phyloP scores from a whole-genome alignment of 2,888 invertebrate genomes.

The Meghimatium bilineatum region DNA sequence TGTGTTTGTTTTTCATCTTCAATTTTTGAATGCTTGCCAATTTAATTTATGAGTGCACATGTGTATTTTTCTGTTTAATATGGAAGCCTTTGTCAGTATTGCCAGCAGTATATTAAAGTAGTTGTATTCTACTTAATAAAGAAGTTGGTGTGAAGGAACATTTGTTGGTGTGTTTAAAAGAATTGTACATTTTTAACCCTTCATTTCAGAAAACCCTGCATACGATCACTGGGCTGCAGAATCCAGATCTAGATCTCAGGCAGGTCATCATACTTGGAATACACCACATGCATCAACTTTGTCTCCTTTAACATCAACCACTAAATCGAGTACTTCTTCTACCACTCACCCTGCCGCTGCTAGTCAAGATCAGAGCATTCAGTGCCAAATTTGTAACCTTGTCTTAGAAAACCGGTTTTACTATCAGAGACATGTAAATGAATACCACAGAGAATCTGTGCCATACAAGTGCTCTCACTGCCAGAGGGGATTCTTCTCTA shows the following conservation, averaged over 20 bases:
- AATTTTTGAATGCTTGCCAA: not conserved
- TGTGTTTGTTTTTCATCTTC: no score
- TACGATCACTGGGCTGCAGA: not conserved
- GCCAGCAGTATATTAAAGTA: not conserved
- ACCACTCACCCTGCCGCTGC: not conserved
- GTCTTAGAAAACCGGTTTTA: constrained; percentile 21
- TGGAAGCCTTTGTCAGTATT: not conserved
- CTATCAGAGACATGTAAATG: constrained; percentile 44
- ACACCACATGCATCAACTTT: not conserved
- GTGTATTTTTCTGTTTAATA: no score
- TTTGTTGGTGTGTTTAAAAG: constrained; percentile 6
- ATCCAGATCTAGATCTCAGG: not conserved
- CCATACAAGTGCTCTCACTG: constrained; percentile 41
- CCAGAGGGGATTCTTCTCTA: constrained; percentile 47
- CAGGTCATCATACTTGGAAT: not conserved
- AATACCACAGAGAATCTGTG: constrained; percentile 35
- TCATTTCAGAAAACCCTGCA: constrained; percentile 37
- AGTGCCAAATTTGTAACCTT: constrained; percentile 23
- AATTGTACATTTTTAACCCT: constrained; percentile 38
- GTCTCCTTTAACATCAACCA: not conserved
- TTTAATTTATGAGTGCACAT: not conserved
- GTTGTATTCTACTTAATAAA: not conserved
- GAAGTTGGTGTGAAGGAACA: not conserved
- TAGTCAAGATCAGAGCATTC: constrained; percentile 2
- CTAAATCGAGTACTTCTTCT: not conserved